These are phyloP conservation scores for Hyppa rectilinea DNA, from an alignment of 2,888 invertebrate species.

Conservation along the genomic window DNA sequence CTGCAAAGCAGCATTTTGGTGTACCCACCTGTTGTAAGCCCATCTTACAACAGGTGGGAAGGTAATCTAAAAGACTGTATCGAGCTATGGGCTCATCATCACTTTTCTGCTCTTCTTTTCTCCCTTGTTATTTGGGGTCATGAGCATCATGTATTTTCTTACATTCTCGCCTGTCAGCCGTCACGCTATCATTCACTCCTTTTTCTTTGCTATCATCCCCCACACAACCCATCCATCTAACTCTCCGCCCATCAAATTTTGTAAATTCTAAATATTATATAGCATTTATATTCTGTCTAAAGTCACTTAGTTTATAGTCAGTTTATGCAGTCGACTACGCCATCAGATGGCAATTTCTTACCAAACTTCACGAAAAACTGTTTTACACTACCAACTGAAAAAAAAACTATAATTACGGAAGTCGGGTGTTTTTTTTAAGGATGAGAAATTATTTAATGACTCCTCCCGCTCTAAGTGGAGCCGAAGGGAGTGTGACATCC, in stretches of 20 bases:
- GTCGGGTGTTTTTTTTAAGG: too few species aligned
- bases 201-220: background rate
- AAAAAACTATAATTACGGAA: too few species aligned
- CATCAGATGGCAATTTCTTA: background rate
- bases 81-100: background rate
- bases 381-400: too few species aligned
- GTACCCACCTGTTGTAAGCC: background rate
- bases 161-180: background rate
- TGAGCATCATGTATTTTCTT: background rate
- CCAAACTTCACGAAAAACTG: background rate
- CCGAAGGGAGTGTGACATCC: too few species aligned
- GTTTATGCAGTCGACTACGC: background rate
- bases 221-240: background rate
- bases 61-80: too few species aligned
- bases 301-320: too few species aligned
- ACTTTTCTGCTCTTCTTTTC: background rate
- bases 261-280: constrained; percentile 1
- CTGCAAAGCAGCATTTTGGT: background rate
- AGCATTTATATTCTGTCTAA: background rate
- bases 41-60: too few species aligned
- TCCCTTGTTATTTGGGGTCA: background rate
- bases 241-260: background rate
- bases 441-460: too few species aligned
- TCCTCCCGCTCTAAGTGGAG: too few species aligned
- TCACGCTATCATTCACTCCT: background rate